These are phyloP conservation scores for Nephrocerus scutellatus DNA, from an alignment of 2,888 invertebrate species.

Conservation along the genomic window DNA sequence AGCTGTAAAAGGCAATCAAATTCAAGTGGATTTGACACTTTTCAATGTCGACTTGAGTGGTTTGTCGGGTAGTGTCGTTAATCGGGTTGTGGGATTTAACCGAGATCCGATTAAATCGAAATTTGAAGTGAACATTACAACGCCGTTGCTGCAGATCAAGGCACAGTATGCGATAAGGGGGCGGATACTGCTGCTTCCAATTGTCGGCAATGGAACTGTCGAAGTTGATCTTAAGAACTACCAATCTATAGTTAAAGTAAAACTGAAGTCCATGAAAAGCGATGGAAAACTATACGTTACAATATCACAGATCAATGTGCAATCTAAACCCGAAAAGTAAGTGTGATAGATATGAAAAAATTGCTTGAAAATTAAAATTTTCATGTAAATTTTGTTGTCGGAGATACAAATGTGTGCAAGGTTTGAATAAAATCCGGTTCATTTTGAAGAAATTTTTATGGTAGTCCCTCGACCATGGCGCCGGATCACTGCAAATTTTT, in stretches of 20 bases:
- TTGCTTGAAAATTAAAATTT: too few relatives aligned
- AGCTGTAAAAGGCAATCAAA: slow-evolving; percentile 19
- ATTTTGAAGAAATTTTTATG: too few relatives aligned
- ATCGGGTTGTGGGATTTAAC: slow-evolving; percentile 30
- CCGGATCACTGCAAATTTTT: too few relatives aligned
- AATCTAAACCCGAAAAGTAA: slow-evolving; percentile 27
- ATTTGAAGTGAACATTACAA: slow-evolving; percentile 23
- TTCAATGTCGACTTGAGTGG: slow-evolving; percentile 26
- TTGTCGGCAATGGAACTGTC: slow-evolving; percentile 38
- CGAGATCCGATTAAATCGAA: slow-evolving; percentile 26
- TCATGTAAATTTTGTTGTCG: too few relatives aligned
- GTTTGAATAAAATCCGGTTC: too few relatives aligned
- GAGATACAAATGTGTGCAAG: too few relatives aligned
- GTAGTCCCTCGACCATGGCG: too few relatives aligned
- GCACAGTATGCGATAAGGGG: slow-evolving; percentile 42
- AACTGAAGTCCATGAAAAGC: slow-evolving; percentile 14
- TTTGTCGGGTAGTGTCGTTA: slow-evolving; percentile 24
- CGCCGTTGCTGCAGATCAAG: slow-evolving; percentile 25
- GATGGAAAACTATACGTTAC: slow-evolving; percentile 22
- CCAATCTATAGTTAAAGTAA: slow-evolving; percentile 22
- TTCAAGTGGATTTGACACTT: slow-evolving; percentile 29
- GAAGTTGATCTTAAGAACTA: slow-evolving; percentile 27
- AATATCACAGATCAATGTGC: slow-evolving; percentile 25
- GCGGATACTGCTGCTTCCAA: slow-evolving; percentile 40
- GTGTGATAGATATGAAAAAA: too few relatives aligned